phyloP scores from a whole-genome alignment of 2,113 vertebrate genomes.

The Carettochelys insculpta region DNA sequence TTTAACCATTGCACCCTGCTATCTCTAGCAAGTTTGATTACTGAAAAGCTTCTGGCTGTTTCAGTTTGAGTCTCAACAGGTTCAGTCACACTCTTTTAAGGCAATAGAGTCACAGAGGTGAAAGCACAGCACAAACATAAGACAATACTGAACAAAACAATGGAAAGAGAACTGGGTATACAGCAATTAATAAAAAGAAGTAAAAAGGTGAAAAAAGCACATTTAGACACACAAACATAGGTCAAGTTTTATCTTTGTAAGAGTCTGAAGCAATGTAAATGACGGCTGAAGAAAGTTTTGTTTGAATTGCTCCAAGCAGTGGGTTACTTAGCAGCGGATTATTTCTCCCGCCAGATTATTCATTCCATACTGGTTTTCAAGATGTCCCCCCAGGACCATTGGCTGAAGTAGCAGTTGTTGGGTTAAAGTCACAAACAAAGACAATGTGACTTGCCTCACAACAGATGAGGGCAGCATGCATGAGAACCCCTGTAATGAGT shows the following conservation, averaged over 20 bases:
- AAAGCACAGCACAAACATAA: background rate
- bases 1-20: background rate
- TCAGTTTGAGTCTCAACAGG: background rate
- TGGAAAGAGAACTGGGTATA: fast-evolving
- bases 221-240: slow-evolving; percentile 38
- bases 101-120: fast-evolving
- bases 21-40: background rate
- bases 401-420: slow-evolving; percentile 38
- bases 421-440: slow-evolving; percentile 11
- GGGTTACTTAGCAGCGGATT: slow-evolving; percentile 2
- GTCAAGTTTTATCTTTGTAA: slow-evolving; percentile 15
- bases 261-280: slow-evolving; percentile 20
- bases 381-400: background rate
- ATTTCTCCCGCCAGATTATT: slow-evolving; percentile 34
- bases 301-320: slow-evolving; percentile 8
- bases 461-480: background rate
- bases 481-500: background rate
- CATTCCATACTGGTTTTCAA: slow-evolving; percentile 31
- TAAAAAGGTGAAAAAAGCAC: background rate
- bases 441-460: background rate
- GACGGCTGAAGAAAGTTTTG: slow-evolving; percentile 39
- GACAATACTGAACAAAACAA: fast-evolving
- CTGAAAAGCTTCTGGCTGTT: background rate
- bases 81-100: background rate
- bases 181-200: slow-evolving; percentile 30